Base-by-base conservation (phyloP, 2,888 invertebrate genomes). In the Drosophila koepferae region DNA sequence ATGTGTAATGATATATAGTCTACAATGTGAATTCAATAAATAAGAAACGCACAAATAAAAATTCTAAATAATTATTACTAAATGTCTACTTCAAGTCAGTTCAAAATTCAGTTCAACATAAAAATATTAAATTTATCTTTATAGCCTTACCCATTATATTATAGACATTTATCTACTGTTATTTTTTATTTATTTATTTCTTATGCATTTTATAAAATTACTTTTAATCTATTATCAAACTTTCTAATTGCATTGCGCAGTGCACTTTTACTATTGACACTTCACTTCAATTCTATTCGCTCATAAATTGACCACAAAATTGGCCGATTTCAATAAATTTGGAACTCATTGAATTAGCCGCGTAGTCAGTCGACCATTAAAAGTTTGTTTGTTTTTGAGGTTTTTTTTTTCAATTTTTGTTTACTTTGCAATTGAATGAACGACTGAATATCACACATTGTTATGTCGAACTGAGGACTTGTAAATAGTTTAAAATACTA, bases 351-450 rank as follows among this genome's bases (percentile, higher is more conserved):
- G 8, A 46, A 34, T 40, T 36, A 2, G 49, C 18, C 43, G 72
- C 49, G 66, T 23, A 4, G 23, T 23, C 20, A 23, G 23, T 23
- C 20, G 28, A 18, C 49, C 41, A 44, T 46, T 10, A 20, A 48
- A 6, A 49, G 23, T 51, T 43, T 41, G 41, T 44, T 58, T 31
- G 6, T 16, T 34, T 31, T 31, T 46, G 23, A 20, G 3, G 2
- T n/a, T 31, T 28, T 28, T 31, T 28, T 28, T n/a, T 28, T 23
- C 4, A 1, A 10, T 40, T 43, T 18, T 5, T 18, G 31, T n/a
- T 31, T 34, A 59, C 54, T 34, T 34, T 20, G 43, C 43, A 53
- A 54, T 38, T 34, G 53, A 40, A 3, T 40, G 43, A 44, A 1
- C 10, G 9, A 16, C 16, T 44, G 3, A 31, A 56, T 31, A 43